Conservation (phyloP, 2,888 invertebrate genomes). For the Parapristionchus giblindavisi region DNA sequence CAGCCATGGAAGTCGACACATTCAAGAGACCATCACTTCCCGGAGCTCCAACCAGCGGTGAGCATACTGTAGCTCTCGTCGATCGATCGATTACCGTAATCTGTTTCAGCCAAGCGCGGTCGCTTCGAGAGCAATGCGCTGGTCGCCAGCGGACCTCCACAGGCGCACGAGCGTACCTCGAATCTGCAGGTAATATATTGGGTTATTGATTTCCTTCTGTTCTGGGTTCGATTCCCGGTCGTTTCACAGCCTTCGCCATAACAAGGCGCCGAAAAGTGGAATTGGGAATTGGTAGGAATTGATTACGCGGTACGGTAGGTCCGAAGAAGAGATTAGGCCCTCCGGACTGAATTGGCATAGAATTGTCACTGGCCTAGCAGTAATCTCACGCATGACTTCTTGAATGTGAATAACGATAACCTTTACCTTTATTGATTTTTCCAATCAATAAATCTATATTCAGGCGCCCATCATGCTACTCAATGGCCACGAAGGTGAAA, state of each 20-base stretch:
- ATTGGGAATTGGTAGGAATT: too few relatives aligned
- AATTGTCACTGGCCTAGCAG: too few relatives aligned
- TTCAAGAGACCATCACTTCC: slow-evolving; percentile 36
- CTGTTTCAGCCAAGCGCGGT: slow-evolving; percentile 41
- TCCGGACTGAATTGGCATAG: too few relatives aligned
- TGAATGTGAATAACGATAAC: not conserved
- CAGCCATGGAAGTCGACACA: slow-evolving; percentile 31
- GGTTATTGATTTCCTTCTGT: not conserved
- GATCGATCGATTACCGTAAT: not conserved
- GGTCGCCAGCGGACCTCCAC: slow-evolving; percentile 12
- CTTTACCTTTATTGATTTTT: not conserved
- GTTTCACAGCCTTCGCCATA: too few relatives aligned
- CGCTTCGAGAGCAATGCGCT: slow-evolving; percentile 40
- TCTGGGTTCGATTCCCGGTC: not conserved
- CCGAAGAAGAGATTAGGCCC: too few relatives aligned
- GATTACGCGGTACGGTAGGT: too few relatives aligned
- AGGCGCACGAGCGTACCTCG: slow-evolving; percentile 18
- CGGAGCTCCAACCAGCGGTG: slow-evolving; percentile 21
- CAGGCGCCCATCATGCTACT: slow-evolving; percentile 72
- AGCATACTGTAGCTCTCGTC: not conserved
- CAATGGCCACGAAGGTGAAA: slow-evolving; percentile 93
- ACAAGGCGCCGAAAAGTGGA: too few relatives aligned
- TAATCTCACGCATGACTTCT: too few relatives aligned
- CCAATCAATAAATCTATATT: not conserved
- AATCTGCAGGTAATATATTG: slow-evolving; percentile 41